Evolutionary conservation across 1,140 invertebrate species (phyloP), one percentile per base, ranked within the genome.

Genomic region (Tyrophagus putrescentiae): DNA sequence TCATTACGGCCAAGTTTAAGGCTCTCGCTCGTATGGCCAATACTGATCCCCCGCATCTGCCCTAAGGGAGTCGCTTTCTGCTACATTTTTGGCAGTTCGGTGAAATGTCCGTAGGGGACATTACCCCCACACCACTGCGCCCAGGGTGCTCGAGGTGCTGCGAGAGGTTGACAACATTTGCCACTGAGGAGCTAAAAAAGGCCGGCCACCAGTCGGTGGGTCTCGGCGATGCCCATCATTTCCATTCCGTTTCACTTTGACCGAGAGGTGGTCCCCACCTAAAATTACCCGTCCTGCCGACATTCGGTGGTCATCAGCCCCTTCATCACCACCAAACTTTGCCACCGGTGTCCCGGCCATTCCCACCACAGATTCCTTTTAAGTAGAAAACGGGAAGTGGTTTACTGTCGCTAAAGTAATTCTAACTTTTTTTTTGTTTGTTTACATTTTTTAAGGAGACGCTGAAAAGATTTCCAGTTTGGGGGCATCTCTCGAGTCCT

Each of bases 181-280:
- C 87, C 29, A 89, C 86, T 31, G 57, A 29, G 41, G 79, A 85
- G 64, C 72, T 89, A 54, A 70, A 75, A 61, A 73, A 79, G 50
- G 81, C 80, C 65, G 84, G 83, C 16, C 80, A 76, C 68, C n/a
- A 78, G 78, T 67, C 73, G 73, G 16, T 79, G 80, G 66, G 80
- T 98, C 58, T 87, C 85, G 69, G 93, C 98, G 77, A 97, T 98
- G 92, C 94, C 95, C 39, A 82, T 98, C 53, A 81, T 99, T 63
- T 75, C 98, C 62, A 81, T 98, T 66, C 95, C 95, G 34, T 75
- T 98, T 63, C 93, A 98, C 73, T 98, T 98, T 75, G 92, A 98
- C 73, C 80, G 92, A 60, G 89, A 94, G 76, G 78, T 83, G 63
- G 65, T 65, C 29, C 77, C 84, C 67, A 62, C n/a, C n/a, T n/a